Percentiles rank a stretch among this genome's conserved stretches.
Conservation (phyloP, 2,888 invertebrate genomes). For the Tigriopus californicus region DNA sequence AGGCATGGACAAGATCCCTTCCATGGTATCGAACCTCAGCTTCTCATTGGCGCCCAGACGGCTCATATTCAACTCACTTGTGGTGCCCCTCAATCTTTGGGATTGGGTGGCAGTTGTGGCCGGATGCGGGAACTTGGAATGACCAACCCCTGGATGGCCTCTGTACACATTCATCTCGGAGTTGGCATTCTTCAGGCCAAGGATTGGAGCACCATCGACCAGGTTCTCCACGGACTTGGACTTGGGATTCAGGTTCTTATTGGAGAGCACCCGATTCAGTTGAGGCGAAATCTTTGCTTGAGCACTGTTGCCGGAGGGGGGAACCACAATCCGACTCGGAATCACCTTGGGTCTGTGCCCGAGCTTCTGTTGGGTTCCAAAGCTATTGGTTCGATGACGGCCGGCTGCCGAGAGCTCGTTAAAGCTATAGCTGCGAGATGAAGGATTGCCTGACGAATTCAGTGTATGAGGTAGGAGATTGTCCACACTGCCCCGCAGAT, state of each 20-base stretch:
- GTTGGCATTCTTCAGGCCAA: neutral
- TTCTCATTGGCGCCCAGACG: neutral
- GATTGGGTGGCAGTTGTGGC: neutral
- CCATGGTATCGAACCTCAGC: neutral
- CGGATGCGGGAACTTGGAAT: no score
- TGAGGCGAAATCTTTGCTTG: neutral
- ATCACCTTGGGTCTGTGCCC: no score
- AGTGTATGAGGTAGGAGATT: no score
- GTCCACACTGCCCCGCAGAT: no score
- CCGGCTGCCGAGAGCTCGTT: no score
- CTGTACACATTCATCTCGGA: neutral
- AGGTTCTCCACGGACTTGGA: constrained; percentile 12
- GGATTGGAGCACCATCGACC: neutral
- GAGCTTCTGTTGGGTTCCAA: no score
- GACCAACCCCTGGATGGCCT: no score
- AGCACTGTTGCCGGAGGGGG: neutral
- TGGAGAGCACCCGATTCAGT: neutral
- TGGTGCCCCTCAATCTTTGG: neutral
- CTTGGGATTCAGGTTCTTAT: neutral
- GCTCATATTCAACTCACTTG: constrained; percentile 2
- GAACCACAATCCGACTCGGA: neutral
- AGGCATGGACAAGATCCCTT: neutral
- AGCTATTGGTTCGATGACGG: no score
- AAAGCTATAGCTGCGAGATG: no score
- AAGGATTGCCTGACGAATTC: no score